These are phyloP conservation scores for Papilio polyxenes DNA, from an alignment of 1,140 invertebrate species.

Conservation along the genomic window DNA sequence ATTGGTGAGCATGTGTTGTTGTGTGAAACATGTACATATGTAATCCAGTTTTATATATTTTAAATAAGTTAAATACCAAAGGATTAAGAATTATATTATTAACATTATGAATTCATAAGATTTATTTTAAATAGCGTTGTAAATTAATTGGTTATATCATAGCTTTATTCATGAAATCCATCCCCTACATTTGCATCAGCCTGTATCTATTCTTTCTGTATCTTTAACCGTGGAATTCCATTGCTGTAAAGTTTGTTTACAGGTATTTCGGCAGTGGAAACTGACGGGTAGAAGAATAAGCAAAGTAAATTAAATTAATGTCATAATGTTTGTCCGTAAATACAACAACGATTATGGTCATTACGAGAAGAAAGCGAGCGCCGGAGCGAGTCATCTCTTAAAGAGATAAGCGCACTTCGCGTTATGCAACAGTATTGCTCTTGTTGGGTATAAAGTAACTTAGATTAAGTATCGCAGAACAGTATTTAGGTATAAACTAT, in stretches of 20 bases:
- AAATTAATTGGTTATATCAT: too few relatives aligned
- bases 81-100: neutral
- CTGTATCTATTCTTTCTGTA: too few relatives aligned
- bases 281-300: neutral
- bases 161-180: too few relatives aligned
- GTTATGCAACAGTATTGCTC: slow-evolving; percentile 29
- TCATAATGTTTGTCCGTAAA: slow-evolving; percentile 24
- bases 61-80: neutral
- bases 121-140: too few relatives aligned
- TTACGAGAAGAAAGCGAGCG: slow-evolving; percentile 19
- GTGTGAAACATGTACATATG: neutral
- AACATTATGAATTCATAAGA: neutral
- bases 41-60: neutral
- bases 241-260: too few relatives aligned
- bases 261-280: too few relatives aligned
- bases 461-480: slow-evolving; percentile 22
- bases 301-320: neutral
- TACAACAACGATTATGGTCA: slow-evolving; percentile 27
- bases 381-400: slow-evolving; percentile 28
- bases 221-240: too few relatives aligned
- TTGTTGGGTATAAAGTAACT: slow-evolving; percentile 18
- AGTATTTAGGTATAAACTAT: slow-evolving; percentile 5
- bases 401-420: slow-evolving; percentile 22
- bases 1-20: neutral
- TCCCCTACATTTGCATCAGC: too few relatives aligned